Evolutionary conservation across 2,113 vertebrate genomes (phyloP), one percentile per base, ranked within the genome.

Genomic region (Pagrus major): DNA sequence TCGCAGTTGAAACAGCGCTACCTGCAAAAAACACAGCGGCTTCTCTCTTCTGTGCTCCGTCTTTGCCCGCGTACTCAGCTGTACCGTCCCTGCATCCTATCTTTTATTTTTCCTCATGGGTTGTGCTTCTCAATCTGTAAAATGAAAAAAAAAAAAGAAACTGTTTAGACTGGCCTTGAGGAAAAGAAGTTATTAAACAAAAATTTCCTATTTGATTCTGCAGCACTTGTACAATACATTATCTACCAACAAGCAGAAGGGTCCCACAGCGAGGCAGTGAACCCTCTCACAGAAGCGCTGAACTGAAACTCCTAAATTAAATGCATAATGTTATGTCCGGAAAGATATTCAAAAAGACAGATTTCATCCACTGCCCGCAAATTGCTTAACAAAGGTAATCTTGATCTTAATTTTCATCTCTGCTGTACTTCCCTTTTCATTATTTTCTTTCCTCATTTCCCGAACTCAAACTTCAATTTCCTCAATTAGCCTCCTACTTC

Each of bases 381-480:
- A 86, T 76, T 83, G 75, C 41, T 72, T 72, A 78, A 76, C 70
- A 83, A 85, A 88, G 79, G 77, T 80, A 75, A 80, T 89, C 59
- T 70, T 74, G 37, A 90, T 76, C 52, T 79, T 72, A 71, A 86
- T 86, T 79, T 88, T 60, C 42, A 80, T 84, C 71, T 66, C 0
- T 68, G 71, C 67, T 74, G 42, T 71, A 61, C 49, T 76, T 88
- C 78, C 76, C 59, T 83, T 85, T 84, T 78, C 84, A 82, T 86
- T 84, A 87, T 84, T 87, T 89, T 81, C 71, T 78, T 80, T 86
- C 27, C 78, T 70, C 58, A 73, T 88, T 84, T 87, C 78, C 81
- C 49, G 80, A 68, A 76, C 65, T 74, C 5, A 2, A 59, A 72
- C 71, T 79, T 55, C 72, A 84, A 80, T 89, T 89, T 91, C 80